Base-by-base conservation (phyloP, 2,113 vertebrate species). In the Semnopithecus entellus region DNA sequence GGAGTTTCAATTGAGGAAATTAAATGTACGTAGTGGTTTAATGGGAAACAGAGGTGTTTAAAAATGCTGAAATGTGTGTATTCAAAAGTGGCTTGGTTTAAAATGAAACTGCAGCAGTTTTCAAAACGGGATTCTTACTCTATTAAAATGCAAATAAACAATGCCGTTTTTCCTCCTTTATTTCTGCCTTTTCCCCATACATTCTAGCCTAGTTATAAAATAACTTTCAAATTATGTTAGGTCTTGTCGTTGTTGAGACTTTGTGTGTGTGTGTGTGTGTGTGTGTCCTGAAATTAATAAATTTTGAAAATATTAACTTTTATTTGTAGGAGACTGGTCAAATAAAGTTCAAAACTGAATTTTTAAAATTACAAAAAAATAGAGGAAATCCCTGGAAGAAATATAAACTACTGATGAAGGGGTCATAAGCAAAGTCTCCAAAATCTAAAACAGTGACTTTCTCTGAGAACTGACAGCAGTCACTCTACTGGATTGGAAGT, bases 121-220 rank as follows among this genome's bases (percentile, higher is more conserved):
- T 96, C 85, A 94, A 92, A 98, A 98, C 97, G 94, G 8, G 18
- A 95, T 98, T 97, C 61, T 98, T 90, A 89, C 85, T 97, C 96
- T 95, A 95, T 97, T 96, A 98, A 97, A 97, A 98, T 98, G 95
- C 88, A 98, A 98, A 98, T 97, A 98, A 98, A 98, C 84, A 91
- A 79, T 45, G 13, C 38, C 80, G 92, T 68, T 94, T 79, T 86
- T 88, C 79, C 18, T 75, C 27, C 22, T 40, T 30, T 73, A 32
- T 40, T 18, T 27, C 81, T 85, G n/a, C 10, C 43, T 87, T 89
- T 17, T 66, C 76, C 23, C 40, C 55, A 59, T 87, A 98, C 35
- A 59, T 23, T 2, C 14, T 50, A 90, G 22, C 50, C 84, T 97
- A 68, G 76, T 84, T 95, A 61, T 84, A 94, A 87, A 97, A 97